Conservation (phyloP, 2,888 invertebrate genomes). For the Trachelus stipa region DNA sequence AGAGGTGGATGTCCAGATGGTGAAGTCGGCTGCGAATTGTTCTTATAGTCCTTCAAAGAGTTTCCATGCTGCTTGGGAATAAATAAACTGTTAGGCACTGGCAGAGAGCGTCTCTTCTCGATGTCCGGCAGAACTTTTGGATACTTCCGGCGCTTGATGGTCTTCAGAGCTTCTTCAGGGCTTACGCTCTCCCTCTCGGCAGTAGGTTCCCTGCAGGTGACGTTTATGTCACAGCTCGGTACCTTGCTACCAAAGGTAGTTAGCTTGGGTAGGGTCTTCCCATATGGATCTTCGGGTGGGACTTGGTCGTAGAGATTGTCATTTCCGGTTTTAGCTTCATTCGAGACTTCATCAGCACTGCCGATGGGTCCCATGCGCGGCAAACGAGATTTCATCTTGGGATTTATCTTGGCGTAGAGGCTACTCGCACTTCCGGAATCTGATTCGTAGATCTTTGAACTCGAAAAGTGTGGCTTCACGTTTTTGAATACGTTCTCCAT, state of each 20-base stretch:
- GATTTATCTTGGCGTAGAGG: conserved; percentile 61
- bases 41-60: conserved; percentile 46
- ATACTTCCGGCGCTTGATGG: conserved; percentile 82
- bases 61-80: conserved; percentile 46
- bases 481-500: conserved; percentile 58
- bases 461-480: conserved; percentile 60
- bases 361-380: conserved; percentile 30
- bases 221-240: conserved; percentile 75
- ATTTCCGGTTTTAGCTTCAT: conserved; percentile 26
- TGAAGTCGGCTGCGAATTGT: conserved; percentile 33
- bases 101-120: conserved; percentile 60
- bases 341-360: conserved; percentile 25
- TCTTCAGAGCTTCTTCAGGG: conserved; percentile 78
- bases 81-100: conserved; percentile 51
- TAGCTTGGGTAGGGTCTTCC: conserved; percentile 46
- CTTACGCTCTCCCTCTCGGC: conserved; percentile 67
- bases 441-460: conserved; percentile 54
- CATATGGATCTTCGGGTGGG: conserved; percentile 5
- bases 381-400: conserved; percentile 55
- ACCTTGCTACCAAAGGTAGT: conserved; percentile 48
- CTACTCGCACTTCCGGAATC: conserved; percentile 61
- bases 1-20: conserved; percentile 64
- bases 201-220: conserved; percentile 75
- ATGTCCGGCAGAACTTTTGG: conserved; percentile 89
- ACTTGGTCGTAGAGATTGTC: conserved; percentile 47